Percentiles rank a stretch among this genome's conserved stretches.
These are phyloP conservation scores for Clivina fossor DNA, from an alignment of 2,888 invertebrate genomes.

Conservation along the genomic window DNA sequence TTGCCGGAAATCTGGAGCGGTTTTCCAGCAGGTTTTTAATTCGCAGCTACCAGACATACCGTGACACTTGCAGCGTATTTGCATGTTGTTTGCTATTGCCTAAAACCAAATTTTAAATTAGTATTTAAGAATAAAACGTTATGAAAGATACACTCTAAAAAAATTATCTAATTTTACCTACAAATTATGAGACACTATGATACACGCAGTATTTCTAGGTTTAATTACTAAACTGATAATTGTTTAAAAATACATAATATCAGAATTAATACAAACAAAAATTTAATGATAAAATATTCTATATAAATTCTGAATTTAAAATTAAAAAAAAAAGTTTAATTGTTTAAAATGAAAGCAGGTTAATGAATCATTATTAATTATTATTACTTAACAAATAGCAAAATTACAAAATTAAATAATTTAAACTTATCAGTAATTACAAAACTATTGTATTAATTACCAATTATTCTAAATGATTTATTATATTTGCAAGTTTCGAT, in stretches of 20 bases:
- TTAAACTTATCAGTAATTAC: too few relatives aligned
- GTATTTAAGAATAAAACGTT: too few relatives aligned
- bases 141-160: neutral
- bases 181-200: too few relatives aligned
- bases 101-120: constrained; percentile 57
- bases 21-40: constrained; percentile 93
- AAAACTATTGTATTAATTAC: neutral
- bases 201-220: too few relatives aligned
- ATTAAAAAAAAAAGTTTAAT: neutral
- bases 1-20: constrained; percentile 82
- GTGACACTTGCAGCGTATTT: constrained; percentile 92
- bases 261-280: neutral
- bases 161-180: too few relatives aligned
- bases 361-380: too few relatives aligned
- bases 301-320: neutral
- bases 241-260: too few relatives aligned
- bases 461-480: neutral
- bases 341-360: neutral
- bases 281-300: neutral
- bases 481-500: neutral
- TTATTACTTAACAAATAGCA: too few relatives aligned
- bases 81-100: constrained; percentile 83
- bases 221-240: too few relatives aligned
- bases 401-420: too few relatives aligned
- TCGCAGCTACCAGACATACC: constrained; percentile 97